Percentiles rank a stretch among this genome's conserved stretches.
Evolutionary conservation across 1,140 invertebrate genomes (phyloP).

Genomic region (Phocides pigmalion): DNA sequence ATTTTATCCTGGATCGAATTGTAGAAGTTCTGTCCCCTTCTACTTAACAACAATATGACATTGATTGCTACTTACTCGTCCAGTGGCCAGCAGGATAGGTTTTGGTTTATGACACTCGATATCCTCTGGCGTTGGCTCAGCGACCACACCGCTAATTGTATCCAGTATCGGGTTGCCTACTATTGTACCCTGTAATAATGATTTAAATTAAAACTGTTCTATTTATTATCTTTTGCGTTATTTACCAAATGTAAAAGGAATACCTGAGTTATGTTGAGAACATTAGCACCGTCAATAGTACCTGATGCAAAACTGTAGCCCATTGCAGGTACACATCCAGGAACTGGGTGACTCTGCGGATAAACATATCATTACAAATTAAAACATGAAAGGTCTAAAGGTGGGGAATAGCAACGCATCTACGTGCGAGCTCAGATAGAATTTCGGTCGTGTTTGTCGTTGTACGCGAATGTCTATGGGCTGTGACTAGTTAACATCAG

Average conservation of each 20-base stretch:
- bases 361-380: neutral
- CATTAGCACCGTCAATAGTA: slow-evolving; percentile 96
- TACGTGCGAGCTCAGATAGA: too few relatives aligned
- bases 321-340: slow-evolving; percentile 93
- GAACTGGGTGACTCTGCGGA: slow-evolving; percentile 79
- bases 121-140: slow-evolving; percentile 87
- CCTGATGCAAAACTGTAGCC: slow-evolving; percentile 97
- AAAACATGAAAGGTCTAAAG: neutral
- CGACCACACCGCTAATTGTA: slow-evolving; percentile 88
- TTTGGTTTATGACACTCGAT: slow-evolving; percentile 91
- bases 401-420: too few relatives aligned
- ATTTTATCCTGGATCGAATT: too few relatives aligned
- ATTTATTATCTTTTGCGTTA: too few relatives aligned
- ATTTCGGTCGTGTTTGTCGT: too few relatives aligned
- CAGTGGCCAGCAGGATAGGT: slow-evolving; percentile 94
- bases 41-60: too few relatives aligned
- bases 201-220: neutral
- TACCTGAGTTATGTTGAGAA: slow-evolving; percentile 92
- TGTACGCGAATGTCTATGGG: too few relatives aligned
- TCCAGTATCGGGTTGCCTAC: slow-evolving; percentile 91
- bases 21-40: too few relatives aligned
- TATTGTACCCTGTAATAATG: slow-evolving; percentile 85
- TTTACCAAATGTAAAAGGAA: too few relatives aligned
- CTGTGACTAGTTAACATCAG: too few relatives aligned
- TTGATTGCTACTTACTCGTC: slow-evolving; percentile 88